A percentile compares a stretch with the other conserved stretches of the same genome.
Conservation (phyloP, 2,113 vertebrate species). For the Ascaphus truei region DNA sequence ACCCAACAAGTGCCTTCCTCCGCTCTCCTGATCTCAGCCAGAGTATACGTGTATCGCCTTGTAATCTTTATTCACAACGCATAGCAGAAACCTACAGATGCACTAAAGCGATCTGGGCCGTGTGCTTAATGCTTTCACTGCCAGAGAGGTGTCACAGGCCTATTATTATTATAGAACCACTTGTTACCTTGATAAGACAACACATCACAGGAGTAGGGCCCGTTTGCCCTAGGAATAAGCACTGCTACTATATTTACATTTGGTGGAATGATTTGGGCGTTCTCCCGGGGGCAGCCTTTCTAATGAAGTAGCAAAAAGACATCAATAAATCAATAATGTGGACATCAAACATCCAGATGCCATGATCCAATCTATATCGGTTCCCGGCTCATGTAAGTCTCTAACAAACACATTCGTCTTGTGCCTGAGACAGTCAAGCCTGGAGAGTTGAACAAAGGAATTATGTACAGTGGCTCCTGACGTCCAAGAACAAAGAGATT, state of each 20-base stretch:
- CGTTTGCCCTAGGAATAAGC: no score
- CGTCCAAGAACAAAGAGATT: no score
- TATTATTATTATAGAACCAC: no score
- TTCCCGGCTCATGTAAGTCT: neutral
- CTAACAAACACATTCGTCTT: neutral
- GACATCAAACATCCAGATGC: neutral
- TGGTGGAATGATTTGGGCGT: neutral
- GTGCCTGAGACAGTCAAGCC: neutral
- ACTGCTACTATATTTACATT: no score
- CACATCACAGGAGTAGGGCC: no score
- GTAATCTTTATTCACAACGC: neutral
- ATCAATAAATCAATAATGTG: neutral
- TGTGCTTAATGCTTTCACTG: no score
- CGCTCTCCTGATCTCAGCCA: neutral
- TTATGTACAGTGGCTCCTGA: no score
- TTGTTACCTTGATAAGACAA: no score
- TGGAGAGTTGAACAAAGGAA: neutral
- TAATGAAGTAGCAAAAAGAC: neutral
- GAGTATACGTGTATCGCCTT: neutral
- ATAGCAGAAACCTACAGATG: neutral
- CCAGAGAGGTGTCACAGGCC: no score
- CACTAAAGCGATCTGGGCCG: no score
- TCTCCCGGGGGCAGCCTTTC: neutral
- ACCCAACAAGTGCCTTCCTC: neutral
- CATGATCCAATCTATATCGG: no score